Evolutionary conservation across 2,888 invertebrate species (phyloP).

Genomic region (Nephrotoma appendiculata): DNA sequence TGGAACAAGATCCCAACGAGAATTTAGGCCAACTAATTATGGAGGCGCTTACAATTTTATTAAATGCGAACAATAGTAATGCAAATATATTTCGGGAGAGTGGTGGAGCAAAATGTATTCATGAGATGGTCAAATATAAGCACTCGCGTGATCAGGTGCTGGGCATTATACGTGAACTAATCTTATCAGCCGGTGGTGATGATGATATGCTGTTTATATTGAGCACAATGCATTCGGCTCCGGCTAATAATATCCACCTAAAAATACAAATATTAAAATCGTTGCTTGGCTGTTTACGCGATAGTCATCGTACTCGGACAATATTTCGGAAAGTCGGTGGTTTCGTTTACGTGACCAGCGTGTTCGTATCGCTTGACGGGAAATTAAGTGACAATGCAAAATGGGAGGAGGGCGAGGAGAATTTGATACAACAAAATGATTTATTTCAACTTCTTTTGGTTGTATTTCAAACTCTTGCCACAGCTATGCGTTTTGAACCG

Average conservation of each 20-base stretch:
- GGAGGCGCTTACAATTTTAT: constrained; percentile 71
- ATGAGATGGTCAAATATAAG: constrained; percentile 70
- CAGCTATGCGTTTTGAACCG: constrained; percentile 98
- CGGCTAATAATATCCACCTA: constrained; percentile 61
- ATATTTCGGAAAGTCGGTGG: constrained; percentile 97
- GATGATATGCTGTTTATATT: constrained; percentile 91
- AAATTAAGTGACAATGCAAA: constrained; percentile 41
- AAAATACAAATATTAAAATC: constrained; percentile 87
- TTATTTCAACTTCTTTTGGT: constrained; percentile 66
- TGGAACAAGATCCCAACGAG: constrained; percentile 47
- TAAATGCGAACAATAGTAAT: constrained; percentile 74
- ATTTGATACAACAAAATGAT: constrained; percentile 36
- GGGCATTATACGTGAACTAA: constrained; percentile 75
- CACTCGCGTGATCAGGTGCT: constrained; percentile 72
- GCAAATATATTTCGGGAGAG: constrained; percentile 88
- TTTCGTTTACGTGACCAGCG: constrained; percentile 93
- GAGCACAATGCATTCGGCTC: constrained; percentile 82
- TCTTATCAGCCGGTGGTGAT: constrained; percentile 83
- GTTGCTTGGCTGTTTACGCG: constrained; percentile 74
- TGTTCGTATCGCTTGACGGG: constrained; percentile 83
- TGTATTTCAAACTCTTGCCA: constrained; percentile 87
- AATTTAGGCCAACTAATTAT: constrained; percentile 71
- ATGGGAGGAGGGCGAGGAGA: constrained; percentile 17
- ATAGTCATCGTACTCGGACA: constrained; percentile 91
- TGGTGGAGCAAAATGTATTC: constrained; percentile 84